Percentiles rank a stretch among this genome's conserved stretches.
Evolutionary conservation across 2,113 vertebrate genomes (phyloP).

Genomic region (Hirundichthys speculiger): DNA sequence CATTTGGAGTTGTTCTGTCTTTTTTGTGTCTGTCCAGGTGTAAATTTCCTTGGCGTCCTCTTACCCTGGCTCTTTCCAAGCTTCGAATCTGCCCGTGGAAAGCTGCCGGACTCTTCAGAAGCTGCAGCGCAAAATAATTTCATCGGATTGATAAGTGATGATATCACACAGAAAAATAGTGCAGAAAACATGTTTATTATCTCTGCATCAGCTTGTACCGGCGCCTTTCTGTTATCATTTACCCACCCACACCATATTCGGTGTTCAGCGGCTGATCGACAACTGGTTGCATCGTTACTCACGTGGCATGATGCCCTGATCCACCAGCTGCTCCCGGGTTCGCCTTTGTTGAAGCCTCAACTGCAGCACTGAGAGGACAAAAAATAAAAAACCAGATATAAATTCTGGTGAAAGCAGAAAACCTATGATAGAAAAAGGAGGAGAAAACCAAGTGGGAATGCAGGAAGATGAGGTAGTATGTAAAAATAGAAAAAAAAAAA

Average conservation of each 20-base stretch:
- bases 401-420: slow-evolving; percentile 7
- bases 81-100: slow-evolving; percentile 99
- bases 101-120: slow-evolving; percentile 96
- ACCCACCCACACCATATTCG: slow-evolving; percentile 10
- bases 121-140: slow-evolving; percentile 81
- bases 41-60: slow-evolving; percentile 13
- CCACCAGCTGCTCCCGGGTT: slow-evolving; percentile 96
- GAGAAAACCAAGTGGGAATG: background rate
- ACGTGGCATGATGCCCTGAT: slow-evolving; percentile 99
- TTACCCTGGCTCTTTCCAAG: slow-evolving; percentile 96
- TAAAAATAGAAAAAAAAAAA: slow-evolving; percentile 4
- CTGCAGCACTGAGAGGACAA: slow-evolving; percentile 88
- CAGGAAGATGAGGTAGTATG: background rate
- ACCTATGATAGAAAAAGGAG: background rate
- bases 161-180: background rate
- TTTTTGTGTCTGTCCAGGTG: no score
- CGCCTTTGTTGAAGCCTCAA: slow-evolving; percentile 94
- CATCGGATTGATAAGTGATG: background rate
- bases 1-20: no score
- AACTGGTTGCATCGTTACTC: slow-evolving; percentile 70
- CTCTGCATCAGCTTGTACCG: background rate
- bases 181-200: slow-evolving; percentile 28
- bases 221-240: slow-evolving; percentile 15
- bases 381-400: background rate
- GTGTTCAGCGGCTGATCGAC: background rate